Conservation (phyloP, 1,140 invertebrate species). For the Vanessa atalanta region DNA sequence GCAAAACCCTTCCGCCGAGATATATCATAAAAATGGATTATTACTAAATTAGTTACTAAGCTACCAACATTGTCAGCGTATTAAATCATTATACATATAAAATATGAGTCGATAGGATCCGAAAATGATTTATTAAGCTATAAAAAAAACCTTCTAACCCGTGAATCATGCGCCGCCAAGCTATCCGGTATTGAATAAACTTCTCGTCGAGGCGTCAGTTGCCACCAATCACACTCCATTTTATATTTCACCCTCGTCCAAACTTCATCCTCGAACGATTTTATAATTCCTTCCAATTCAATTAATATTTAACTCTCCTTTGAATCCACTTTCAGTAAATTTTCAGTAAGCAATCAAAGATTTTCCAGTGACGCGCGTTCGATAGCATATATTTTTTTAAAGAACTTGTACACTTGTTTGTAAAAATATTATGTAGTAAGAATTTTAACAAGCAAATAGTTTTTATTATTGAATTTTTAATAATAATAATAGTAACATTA, state of each 20-base stretch:
- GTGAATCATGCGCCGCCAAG: slow-evolving; percentile 82
- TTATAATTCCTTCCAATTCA: background rate
- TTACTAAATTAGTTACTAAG: too few species aligned
- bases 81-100: background rate
- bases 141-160: slow-evolving; percentile 65
- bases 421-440: too few species aligned
- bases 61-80: too few species aligned
- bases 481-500: too few species aligned
- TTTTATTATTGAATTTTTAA: too few species aligned
- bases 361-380: too few species aligned
- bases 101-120: background rate
- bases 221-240: slow-evolving; percentile 84
- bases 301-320: background rate
- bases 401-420: too few species aligned
- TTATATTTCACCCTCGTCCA: background rate
- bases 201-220: slow-evolving; percentile 79
- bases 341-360: background rate
- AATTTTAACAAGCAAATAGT: too few species aligned
- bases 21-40: too few species aligned
- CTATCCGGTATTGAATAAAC: slow-evolving; percentile 81
- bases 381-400: too few species aligned
- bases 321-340: background rate
- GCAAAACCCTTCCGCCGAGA: too few species aligned
- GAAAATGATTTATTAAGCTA: background rate
- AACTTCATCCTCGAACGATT: background rate